These are phyloP conservation scores for Eristalinus aeneus DNA, from an alignment of 2,888 invertebrate genomes.

Conservation along the genomic window DNA sequence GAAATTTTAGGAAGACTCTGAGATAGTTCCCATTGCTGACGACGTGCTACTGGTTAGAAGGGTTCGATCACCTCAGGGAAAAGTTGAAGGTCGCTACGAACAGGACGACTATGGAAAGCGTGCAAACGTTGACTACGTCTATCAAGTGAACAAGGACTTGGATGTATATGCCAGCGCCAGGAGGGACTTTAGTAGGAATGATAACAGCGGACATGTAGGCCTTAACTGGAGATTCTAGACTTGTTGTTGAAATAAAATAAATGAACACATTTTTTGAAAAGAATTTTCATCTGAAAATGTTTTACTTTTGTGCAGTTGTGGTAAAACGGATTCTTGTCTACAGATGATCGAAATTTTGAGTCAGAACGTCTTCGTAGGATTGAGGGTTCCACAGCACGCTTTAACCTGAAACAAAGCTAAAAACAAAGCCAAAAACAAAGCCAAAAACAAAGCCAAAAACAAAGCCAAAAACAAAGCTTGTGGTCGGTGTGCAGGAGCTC, in stretches of 20 bases:
- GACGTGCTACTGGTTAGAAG: background rate
- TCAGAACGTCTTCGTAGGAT: too few relatives aligned
- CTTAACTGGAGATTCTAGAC: constrained; percentile 7
- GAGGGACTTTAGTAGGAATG: constrained; percentile 23
- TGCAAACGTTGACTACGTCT: constrained; percentile 1
- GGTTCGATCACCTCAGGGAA: constrained; percentile 8
- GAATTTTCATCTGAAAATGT: background rate
- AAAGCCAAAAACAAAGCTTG: too few relatives aligned
- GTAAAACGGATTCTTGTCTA: too few relatives aligned
- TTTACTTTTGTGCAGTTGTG: too few relatives aligned
- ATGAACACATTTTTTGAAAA: background rate
- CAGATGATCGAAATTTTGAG: too few relatives aligned
- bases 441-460: too few relatives aligned
- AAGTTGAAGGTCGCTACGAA: background rate
- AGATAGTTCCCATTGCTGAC: background rate
- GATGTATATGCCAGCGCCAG: constrained; percentile 6
- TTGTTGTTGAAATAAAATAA: background rate
- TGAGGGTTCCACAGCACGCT: too few relatives aligned
- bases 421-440: too few relatives aligned
- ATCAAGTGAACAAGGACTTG: background rate
- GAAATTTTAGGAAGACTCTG: background rate
- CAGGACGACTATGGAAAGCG: background rate
- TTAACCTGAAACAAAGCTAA: too few relatives aligned
- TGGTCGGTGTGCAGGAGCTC: too few relatives aligned
- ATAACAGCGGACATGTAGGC: constrained; percentile 19